These are phyloP conservation scores for Gallinago paraguaiae DNA, from an alignment of 2,113 vertebrate genomes.

Conservation along the genomic window DNA sequence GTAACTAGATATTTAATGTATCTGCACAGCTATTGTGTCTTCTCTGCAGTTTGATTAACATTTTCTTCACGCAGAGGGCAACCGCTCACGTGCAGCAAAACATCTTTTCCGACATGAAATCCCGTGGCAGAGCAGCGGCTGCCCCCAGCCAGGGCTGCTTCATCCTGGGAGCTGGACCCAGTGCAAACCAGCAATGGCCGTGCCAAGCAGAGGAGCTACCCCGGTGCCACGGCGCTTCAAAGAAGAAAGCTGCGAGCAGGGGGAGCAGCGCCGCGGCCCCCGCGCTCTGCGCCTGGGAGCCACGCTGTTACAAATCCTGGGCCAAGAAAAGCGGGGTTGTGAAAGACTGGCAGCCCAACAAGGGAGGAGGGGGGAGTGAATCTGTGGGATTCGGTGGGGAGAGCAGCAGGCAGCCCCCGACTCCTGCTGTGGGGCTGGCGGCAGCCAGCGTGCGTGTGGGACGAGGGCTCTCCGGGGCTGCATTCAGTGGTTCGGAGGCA, in stretches of 20 bases:
- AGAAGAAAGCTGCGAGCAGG: fast-evolving
- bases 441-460: background rate
- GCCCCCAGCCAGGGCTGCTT: background rate
- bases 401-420: background rate
- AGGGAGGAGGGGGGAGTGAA: background rate
- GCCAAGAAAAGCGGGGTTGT: background rate
- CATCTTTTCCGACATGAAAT: background rate
- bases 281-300: background rate
- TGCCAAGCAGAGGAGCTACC: no score
- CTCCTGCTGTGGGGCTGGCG: background rate
- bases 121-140: background rate
- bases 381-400: background rate
- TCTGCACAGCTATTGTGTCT: background rate
- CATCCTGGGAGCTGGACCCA: background rate
- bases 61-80: background rate
- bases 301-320: background rate
- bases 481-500: background rate
- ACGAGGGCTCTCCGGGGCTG: background rate
- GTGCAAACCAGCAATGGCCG: background rate
- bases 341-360: background rate
- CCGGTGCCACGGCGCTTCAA: fast-evolving
- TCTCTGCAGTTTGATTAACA: conserved; percentile 1
- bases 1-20: conserved; percentile 26
- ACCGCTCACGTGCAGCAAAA: background rate
- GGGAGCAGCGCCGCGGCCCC: background rate